Evolutionary conservation across 2,888 invertebrate species (phyloP), one percentile per base, ranked within the genome.

Genomic region (Helicoverpa assulta): DNA sequence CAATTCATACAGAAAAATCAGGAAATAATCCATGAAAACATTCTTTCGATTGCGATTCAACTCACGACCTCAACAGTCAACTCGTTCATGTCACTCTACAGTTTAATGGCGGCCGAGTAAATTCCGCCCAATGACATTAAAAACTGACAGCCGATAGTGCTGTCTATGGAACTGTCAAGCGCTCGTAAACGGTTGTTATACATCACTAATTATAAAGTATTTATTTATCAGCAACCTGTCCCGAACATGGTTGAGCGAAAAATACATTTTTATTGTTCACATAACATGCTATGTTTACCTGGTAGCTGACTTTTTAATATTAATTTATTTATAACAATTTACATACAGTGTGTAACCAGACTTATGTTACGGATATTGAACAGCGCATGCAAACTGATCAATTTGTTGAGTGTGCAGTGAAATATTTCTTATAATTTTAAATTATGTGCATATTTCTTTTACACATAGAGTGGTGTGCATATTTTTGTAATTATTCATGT

Each of bases 221-320:
- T 56, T 79, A 62, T 73, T 67, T 59, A 62, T 40, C 26, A 16
- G 47, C n/a, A 21, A 29, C 21, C 37, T 21, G 47, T 56, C 55
- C 18, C 5, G 21, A 47, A 51, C 57, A 47, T 16, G 26, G n/a
- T 57, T 58, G 14, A 52, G 37, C 5, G 43, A 47, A 61, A 70
- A 64, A 74, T 60, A 21, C 47, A 58, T 79, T 61, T 74, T 55
- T 66, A 75, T 78, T 40, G 43, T 78, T 58, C 7, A 16, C 5
- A 63, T 33, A 40, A 52, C 52, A 60, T 47, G n/a, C 18, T 61
- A 54, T 51, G 29, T 62, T 61, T 47, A 40, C 53, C 12, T 54
- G 12, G 26, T 66, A 61, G n/a, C n/a, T 58, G 58, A 0, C 8
- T 33, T 70, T 47, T 57, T 37, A 14, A 14, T 29, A 47, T 21